phyloP scores from a whole-genome alignment of 2,888 invertebrate species.

The Oligia fasciuncula region DNA sequence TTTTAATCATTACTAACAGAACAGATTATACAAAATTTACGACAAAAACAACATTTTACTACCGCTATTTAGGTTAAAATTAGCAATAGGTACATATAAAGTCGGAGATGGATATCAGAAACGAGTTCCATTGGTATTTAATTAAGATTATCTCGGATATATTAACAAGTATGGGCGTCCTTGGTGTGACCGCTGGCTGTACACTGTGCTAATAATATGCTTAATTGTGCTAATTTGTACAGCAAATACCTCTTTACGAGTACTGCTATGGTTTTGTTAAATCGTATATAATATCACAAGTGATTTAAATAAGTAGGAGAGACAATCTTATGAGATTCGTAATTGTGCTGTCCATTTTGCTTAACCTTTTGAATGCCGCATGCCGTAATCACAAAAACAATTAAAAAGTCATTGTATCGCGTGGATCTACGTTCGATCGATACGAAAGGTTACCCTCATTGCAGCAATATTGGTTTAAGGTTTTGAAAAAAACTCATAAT shows the following conservation, averaged over 20 bases:
- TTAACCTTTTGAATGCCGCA: neutral
- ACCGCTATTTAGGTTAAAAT: slow-evolving; percentile 39
- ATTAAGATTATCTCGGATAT: slow-evolving; percentile 59
- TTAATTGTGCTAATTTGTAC: slow-evolving; percentile 60
- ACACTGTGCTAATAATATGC: slow-evolving; percentile 44
- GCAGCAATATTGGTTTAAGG: neutral
- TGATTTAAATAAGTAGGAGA: neutral
- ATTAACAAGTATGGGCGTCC: slow-evolving; percentile 52
- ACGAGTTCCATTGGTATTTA: slow-evolving; percentile 47
- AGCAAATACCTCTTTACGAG: slow-evolving; percentile 38
- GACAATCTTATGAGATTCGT: neutral
- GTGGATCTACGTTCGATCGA: neutral
- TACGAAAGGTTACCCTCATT: neutral
- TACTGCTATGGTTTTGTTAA: slow-evolving; percentile 38
- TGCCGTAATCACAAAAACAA: too few relatives aligned
- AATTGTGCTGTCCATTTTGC: neutral
- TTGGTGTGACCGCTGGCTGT: slow-evolving; percentile 40
- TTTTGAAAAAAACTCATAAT: neutral
- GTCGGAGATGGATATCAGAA: slow-evolving; percentile 15
- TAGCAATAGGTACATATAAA: slow-evolving; percentile 33
- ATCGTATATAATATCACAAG: slow-evolving; percentile 15
- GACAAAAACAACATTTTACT: slow-evolving; percentile 6
- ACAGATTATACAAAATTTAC: slow-evolving; percentile 28
- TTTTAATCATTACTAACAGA: too few relatives aligned
- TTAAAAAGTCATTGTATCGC: neutral